Base-by-base conservation (phyloP, 2,113 vertebrate genomes). In the Smithornis capensis region DNA sequence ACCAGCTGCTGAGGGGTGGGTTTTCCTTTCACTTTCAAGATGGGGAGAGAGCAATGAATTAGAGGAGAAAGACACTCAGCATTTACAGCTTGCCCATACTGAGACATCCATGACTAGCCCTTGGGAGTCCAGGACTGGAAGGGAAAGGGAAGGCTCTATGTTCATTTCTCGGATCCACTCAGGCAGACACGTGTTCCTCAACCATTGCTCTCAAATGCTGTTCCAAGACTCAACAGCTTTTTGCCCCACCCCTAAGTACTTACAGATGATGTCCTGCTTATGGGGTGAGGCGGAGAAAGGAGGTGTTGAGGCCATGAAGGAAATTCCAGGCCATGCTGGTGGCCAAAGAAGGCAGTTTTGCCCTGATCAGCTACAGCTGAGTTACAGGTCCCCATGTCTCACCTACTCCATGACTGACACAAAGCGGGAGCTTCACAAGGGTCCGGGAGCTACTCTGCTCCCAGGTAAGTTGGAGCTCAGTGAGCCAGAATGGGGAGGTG, bases 341-440 rank as follows among this genome's bases (percentile, higher is more conserved):
- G 59, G 22, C 35, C 1, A 6, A 79, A 83, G 53, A 75, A 75
- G 14, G 12, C 3, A 3, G 2, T 56, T 80, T 69, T 80, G 31
- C n/a, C 40, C 37, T 1, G 0, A 2, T 24, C 13, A 49, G 11
- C n/a, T 53, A 49, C 45, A 85, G 10, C 8, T 78, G 56, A 59
- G 52, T 31, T 5, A 4, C 42, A 81, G 68, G 6, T 23, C 24
- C 24, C 50, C 19, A 0, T 4, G 6, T 37, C 37, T 80, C 40
- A 35, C 24, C 23, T 18, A 27, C 8, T 21, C 33, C 33, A 23
- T 2, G 23, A 27, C 23, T 1, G 5, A 49, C 22, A 42, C 1
- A 1, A 60, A 57, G 13, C 1, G 0, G 9, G 40, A 23, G 25
- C 7, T 56, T 33, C 37, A 4, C 0, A 3, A 42, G n/a, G 24